Evolutionary conservation across 2,797 vertebrate species (phyloP).

Genomic region (Chlorospingus flavigularis): DNA sequence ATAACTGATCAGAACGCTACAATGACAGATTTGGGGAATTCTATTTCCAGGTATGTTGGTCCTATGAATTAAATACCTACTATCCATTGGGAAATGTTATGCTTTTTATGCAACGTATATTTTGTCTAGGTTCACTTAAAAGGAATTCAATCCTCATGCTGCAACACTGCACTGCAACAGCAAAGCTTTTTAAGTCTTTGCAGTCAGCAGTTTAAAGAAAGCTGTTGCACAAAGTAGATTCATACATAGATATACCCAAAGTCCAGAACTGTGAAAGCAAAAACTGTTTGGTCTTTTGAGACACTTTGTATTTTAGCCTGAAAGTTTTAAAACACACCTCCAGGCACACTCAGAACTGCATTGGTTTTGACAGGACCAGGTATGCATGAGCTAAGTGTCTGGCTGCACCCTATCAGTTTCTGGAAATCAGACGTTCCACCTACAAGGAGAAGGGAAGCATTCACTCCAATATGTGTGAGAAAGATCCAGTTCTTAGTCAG

Average conservation of each 20-base stretch:
- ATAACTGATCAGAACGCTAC: not conserved
- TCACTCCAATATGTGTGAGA: not conserved
- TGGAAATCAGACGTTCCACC: not conserved
- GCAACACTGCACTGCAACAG: not conserved
- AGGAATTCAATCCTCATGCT: not conserved
- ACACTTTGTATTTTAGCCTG: not conserved
- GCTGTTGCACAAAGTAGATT: not conserved
- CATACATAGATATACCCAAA: not conserved
- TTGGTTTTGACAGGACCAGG: not conserved
- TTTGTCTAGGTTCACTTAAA: not conserved
- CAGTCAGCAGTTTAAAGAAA: not conserved
- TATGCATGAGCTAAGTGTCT: not conserved
- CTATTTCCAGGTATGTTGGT: not conserved
- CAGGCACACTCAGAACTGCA: not conserved
- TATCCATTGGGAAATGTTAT: not conserved
- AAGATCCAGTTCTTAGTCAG: not conserved
- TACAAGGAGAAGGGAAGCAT: not conserved
- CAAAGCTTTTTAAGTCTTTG: not conserved
- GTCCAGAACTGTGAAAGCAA: not conserved
- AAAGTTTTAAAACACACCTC: not conserved
- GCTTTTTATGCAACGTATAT: rapidly evolving
- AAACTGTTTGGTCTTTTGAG: not conserved
- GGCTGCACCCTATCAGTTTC: not conserved
- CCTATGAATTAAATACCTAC: not conserved
- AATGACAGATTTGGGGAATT: not conserved